Conservation (phyloP, 2,888 invertebrate species). For the Globia sparganii region DNA sequence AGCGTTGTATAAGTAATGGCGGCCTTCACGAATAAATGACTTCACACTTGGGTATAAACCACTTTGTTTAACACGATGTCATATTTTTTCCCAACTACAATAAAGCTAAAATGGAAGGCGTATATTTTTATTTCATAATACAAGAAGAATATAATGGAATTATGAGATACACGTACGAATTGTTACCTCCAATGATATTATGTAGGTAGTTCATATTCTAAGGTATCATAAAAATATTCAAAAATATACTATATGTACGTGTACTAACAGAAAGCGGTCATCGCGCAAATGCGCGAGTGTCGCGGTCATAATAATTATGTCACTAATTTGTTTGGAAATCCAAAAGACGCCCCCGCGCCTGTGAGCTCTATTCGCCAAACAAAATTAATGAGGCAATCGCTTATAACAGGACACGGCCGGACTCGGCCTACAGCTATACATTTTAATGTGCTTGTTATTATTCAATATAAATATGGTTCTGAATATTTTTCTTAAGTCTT, state of each 20-base stretch:
- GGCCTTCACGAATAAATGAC: conserved; percentile 28
- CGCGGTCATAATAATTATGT: background rate
- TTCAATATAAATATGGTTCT: background rate
- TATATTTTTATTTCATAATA: conserved; percentile 31
- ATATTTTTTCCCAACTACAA: conserved; percentile 19
- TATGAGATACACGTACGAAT: conserved; percentile 21
- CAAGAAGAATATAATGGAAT: conserved; percentile 18
- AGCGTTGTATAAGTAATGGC: conserved; percentile 10
- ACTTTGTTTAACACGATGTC: conserved; percentile 34
- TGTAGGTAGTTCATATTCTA: conserved; percentile 12
- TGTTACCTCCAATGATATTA: conserved; percentile 19
- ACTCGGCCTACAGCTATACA: background rate
- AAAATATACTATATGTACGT: background rate
- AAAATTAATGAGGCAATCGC: background rate
- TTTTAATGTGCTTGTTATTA: background rate
- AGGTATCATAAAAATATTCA: conserved; percentile 4
- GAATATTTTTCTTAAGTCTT: background rate
- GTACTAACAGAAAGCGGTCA: background rate
- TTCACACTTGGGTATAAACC: conserved; percentile 42
- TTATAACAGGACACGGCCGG: background rate
- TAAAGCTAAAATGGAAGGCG: conserved; percentile 25
- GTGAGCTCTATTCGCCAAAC: background rate
- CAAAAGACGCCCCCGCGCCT: too few species aligned
- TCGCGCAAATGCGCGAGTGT: background rate
- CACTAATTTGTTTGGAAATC: background rate